Percentiles rank a stretch among this genome's conserved stretches.
Conservation (phyloP, 2,797 vertebrate species). For the Merluccius polli region DNA sequence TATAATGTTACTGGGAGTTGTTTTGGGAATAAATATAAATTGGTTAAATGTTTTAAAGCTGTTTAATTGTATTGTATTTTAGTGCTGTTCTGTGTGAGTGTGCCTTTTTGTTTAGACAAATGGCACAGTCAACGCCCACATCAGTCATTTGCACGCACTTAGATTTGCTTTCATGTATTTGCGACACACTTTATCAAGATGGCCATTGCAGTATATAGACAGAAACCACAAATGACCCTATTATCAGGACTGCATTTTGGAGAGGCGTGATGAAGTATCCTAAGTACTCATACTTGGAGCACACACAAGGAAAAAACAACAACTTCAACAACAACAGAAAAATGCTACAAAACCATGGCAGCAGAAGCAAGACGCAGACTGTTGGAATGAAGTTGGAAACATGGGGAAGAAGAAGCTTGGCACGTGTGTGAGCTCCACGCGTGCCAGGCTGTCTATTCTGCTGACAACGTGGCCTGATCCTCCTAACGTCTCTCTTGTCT, state of each 20-base stretch:
- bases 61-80: background rate
- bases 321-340: background rate
- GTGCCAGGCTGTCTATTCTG: conserved; percentile 40
- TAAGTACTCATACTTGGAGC: background rate
- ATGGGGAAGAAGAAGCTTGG: conserved; percentile 24
- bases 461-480: conserved; percentile 27
- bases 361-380: conserved; percentile 28
- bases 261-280: background rate
- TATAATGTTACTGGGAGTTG: background rate
- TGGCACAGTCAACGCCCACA: background rate
- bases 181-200: background rate
- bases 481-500: conserved; percentile 33
- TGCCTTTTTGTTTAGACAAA: background rate
- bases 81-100: background rate
- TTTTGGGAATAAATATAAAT: background rate
- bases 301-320: background rate
- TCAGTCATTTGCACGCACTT: background rate
- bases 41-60: background rate
- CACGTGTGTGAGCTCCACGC: background rate
- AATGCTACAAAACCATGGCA: conserved; percentile 34
- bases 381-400: conserved; percentile 39
- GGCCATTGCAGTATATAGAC: background rate
- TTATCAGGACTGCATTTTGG: background rate
- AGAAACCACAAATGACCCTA: background rate
- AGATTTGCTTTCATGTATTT: background rate